Evolutionary conservation across 2,888 invertebrate genomes (phyloP).

Genomic region (Malthinus flaveolus): DNA sequence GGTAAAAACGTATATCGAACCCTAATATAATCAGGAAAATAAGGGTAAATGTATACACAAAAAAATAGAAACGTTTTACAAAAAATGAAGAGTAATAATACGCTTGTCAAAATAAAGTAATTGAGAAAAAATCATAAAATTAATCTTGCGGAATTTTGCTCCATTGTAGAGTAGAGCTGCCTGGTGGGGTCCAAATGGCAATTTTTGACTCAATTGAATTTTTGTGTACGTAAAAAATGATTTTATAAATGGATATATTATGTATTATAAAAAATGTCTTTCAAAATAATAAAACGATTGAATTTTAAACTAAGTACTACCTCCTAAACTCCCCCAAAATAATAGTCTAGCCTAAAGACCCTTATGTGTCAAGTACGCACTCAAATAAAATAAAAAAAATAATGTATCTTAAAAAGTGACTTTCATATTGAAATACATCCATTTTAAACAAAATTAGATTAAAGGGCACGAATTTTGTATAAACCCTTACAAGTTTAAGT

Average conservation of each 20-base stretch:
- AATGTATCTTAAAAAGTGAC: no score
- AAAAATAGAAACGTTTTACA: constrained; percentile 4
- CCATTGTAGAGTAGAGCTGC: not conserved
- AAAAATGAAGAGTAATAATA: not conserved
- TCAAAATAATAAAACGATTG: constrained; percentile 13
- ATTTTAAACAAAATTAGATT: not conserved
- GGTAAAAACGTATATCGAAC: constrained; percentile 2
- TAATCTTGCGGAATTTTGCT: not conserved
- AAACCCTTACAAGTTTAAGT: not conserved
- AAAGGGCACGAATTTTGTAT: not conserved
- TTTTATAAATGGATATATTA: constrained; percentile 3
- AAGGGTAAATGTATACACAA: constrained; percentile 1
- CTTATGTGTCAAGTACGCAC: not conserved
- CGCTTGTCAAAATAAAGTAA: constrained; percentile 4
- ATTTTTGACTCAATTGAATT: no score
- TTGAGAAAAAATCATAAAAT: constrained; percentile 1
- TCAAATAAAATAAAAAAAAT: constrained; percentile 1
- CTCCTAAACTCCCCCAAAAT: constrained; percentile 3
- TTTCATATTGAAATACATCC: no score
- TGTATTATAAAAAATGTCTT: constrained; percentile 6
- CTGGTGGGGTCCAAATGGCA: not conserved
- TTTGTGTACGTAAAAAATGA: not conserved
- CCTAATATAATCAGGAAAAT: constrained; percentile 5
- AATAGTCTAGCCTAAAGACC: not conserved
- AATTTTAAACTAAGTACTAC: constrained; percentile 5